Evolutionary conservation across 2,888 invertebrate species (phyloP).

Genomic region (Ophraella communa): DNA sequence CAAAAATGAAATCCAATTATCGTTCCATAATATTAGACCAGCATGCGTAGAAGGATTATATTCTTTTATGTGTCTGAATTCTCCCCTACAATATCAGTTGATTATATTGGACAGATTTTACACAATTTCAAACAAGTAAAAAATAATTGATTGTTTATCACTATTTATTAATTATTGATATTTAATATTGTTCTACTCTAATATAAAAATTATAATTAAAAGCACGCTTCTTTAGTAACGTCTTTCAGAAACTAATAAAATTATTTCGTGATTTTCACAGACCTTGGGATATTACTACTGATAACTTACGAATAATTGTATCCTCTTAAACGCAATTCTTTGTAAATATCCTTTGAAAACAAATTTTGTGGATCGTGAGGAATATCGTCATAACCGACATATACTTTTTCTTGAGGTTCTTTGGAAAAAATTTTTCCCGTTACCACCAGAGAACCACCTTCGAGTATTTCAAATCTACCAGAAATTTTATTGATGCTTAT

Average conservation of each 20-base stretch:
- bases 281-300: no score
- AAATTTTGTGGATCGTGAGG: conserved; percentile 58
- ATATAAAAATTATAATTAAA: no score
- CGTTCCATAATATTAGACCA: conserved; percentile 45
- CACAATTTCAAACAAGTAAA: neutral
- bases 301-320: conserved; percentile 62
- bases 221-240: no score
- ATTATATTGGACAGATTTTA: neutral
- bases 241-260: no score
- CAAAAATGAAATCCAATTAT: conserved; percentile 86
- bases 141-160: neutral
- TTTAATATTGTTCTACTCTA: no score
- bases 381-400: neutral
- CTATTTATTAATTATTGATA: no score
- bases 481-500: conserved; percentile 42
- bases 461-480: conserved; percentile 51
- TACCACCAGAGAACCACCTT: conserved; percentile 37
- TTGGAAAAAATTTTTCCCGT: conserved; percentile 36
- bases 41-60: conserved; percentile 39
- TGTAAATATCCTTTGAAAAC: conserved; percentile 69
- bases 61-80: conserved; percentile 43
- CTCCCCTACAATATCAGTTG: conserved; percentile 35
- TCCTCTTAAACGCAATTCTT: conserved; percentile 72
- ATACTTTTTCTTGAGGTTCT: conserved; percentile 56
- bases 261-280: no score